Percentiles rank a stretch among this genome's conserved stretches.
Conservation (phyloP, 2,113 vertebrate genomes). For the Arizona elegans region DNA sequence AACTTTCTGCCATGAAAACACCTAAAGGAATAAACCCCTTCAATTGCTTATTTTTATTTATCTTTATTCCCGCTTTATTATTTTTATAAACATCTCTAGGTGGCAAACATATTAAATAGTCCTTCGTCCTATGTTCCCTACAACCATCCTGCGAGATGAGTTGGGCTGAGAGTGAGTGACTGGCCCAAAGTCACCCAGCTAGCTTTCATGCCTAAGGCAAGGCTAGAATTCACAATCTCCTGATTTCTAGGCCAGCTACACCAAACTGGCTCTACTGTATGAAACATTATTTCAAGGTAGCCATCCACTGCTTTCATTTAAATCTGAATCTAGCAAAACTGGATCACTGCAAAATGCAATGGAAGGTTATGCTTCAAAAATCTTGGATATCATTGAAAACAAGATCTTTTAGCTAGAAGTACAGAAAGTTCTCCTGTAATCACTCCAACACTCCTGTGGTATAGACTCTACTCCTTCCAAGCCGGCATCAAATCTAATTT, state of each 20-base stretch:
- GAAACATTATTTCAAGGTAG: background rate
- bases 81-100: background rate
- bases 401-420: no score
- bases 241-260: background rate
- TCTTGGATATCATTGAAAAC: background rate
- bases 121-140: background rate
- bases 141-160: background rate
- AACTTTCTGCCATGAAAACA: background rate
- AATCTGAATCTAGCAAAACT: background rate
- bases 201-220: background rate
- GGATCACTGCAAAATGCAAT: background rate
- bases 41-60: background rate
- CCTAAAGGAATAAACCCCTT: background rate
- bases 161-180: background rate
- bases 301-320: background rate
- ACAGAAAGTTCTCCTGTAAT: background rate
- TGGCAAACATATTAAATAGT: background rate
- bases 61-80: background rate
- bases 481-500: background rate
- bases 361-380: background rate
- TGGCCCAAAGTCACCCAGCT: no score
- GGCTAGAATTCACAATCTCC: no score
- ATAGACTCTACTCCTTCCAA: background rate
- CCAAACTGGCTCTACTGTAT: background rate
- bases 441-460: background rate